Conservation (phyloP, 1,140 invertebrate genomes). For the Himalopsyche phryganea region DNA sequence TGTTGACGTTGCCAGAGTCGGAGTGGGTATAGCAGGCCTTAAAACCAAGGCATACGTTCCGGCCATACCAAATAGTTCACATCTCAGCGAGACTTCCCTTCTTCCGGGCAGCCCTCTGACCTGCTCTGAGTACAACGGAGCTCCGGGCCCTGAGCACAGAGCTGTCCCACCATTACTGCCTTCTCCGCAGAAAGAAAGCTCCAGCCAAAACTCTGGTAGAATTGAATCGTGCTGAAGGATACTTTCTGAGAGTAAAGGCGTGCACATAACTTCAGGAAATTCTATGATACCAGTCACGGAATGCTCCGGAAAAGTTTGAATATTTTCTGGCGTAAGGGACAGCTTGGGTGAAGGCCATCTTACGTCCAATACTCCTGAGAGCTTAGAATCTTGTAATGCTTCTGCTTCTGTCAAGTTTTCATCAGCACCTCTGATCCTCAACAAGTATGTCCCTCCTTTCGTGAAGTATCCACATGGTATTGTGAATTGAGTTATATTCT, state of each 20-base stretch:
- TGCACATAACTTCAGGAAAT: conserved; percentile 67
- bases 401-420: conserved; percentile 27
- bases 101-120: conserved; percentile 65
- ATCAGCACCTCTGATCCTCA: conserved; percentile 14
- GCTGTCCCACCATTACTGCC: conserved; percentile 45
- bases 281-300: conserved; percentile 68
- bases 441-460: conserved; percentile 55
- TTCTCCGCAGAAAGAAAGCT: conserved; percentile 74
- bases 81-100: conserved; percentile 61
- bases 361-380: conserved; percentile 65
- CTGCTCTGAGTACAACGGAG: conserved; percentile 48
- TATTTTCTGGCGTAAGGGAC: conserved; percentile 65
- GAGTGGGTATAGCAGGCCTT: conserved; percentile 54
- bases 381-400: conserved; percentile 24
- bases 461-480: conserved; percentile 69
- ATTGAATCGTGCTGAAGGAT: conserved; percentile 48
- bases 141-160: conserved; percentile 44
- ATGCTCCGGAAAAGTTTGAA: conserved; percentile 72
- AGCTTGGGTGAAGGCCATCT: conserved; percentile 73
- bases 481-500: conserved; percentile 42
- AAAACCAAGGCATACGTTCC: conserved; percentile 71
- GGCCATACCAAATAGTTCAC: conserved; percentile 73
- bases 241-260: conserved; percentile 38
- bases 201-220: conserved; percentile 67
- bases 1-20: conserved; percentile 57